Conservation (phyloP, 2,888 invertebrate genomes). For the Timema podura region DNA sequence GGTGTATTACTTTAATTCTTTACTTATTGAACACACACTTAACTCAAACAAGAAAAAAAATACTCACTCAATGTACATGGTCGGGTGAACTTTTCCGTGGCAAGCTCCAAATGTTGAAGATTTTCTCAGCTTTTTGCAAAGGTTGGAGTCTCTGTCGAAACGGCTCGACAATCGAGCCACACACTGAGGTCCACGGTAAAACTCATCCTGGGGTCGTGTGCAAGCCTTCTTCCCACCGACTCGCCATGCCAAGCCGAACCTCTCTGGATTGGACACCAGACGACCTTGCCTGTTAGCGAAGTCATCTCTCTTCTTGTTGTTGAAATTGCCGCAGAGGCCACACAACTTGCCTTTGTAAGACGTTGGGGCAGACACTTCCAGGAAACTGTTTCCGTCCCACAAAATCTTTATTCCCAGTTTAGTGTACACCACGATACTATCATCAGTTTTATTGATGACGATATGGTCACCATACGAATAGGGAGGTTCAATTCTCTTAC, state of each 20-base stretch:
- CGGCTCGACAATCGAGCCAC: conserved; percentile 22
- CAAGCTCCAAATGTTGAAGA: conserved; percentile 67
- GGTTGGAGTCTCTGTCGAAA: conserved; percentile 41
- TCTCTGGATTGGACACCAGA: conserved; percentile 59
- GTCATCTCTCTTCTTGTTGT: conserved; percentile 81
- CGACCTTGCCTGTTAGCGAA: conserved; percentile 64
- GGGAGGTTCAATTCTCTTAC: conserved; percentile 67
- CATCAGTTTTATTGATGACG: conserved; percentile 56
- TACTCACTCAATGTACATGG: conserved; percentile 69
- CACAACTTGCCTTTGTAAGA: conserved; percentile 73
- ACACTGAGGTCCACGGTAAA: conserved; percentile 38
- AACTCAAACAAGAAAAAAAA: neutral
- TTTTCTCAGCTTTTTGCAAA: conserved; percentile 52
- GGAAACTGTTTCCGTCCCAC: conserved; percentile 91
- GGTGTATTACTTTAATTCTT: too few relatives aligned
- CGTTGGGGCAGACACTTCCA: conserved; percentile 77
- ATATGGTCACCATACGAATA: conserved; percentile 47
- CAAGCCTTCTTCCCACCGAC: conserved; percentile 77
- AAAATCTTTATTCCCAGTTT: conserved; percentile 75
- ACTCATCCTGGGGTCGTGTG: conserved; percentile 51
- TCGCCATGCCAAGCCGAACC: conserved; percentile 87
- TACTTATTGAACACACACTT: too few relatives aligned
- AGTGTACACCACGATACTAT: conserved; percentile 63
- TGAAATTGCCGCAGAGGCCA: conserved; percentile 94
- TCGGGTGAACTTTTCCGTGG: conserved; percentile 71